Conservation (phyloP, 2,888 invertebrate species). For the Furcula furcula region DNA sequence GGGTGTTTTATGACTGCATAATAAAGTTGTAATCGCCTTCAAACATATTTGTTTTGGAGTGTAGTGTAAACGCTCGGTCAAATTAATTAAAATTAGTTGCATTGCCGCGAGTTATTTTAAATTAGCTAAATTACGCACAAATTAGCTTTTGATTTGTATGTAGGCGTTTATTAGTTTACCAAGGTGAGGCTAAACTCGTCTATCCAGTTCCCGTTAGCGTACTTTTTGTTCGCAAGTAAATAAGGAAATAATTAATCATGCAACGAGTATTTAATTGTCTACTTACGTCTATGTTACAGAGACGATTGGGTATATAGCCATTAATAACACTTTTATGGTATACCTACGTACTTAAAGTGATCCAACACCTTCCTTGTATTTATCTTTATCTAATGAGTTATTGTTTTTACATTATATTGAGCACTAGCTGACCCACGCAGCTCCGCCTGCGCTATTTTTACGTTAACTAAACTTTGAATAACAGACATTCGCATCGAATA, state of each 20-base stretch:
- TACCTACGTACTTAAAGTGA: constrained; percentile 27
- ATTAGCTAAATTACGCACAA: too few species aligned
- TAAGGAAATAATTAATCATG: constrained; percentile 39
- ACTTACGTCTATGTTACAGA: constrained; percentile 25
- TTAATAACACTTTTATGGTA: constrained; percentile 35
- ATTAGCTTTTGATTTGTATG: constrained; percentile 27
- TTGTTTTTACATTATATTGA: too few species aligned
- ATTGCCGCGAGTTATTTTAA: too few species aligned
- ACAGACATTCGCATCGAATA: too few species aligned
- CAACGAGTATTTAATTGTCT: constrained; percentile 29
- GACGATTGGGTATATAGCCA: constrained; percentile 22
- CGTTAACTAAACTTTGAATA: too few species aligned
- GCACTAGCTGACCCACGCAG: too few species aligned
- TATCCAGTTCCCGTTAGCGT: constrained; percentile 17
- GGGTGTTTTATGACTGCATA: too few species aligned
- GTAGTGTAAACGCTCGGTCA: too few species aligned
- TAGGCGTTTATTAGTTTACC: constrained; percentile 24
- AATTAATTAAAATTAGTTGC: too few species aligned
- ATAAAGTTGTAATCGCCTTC: too few species aligned
- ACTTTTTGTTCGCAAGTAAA: constrained; percentile 32
- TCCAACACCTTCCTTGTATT: constrained; percentile 35
- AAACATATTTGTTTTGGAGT: too few species aligned
- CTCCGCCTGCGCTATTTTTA: too few species aligned
- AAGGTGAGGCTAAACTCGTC: constrained; percentile 22
- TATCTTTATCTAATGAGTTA: constrained; percentile 15